phyloP scores from a whole-genome alignment of 1,140 invertebrate genomes.

The Lysiphlebus fabarum region DNA sequence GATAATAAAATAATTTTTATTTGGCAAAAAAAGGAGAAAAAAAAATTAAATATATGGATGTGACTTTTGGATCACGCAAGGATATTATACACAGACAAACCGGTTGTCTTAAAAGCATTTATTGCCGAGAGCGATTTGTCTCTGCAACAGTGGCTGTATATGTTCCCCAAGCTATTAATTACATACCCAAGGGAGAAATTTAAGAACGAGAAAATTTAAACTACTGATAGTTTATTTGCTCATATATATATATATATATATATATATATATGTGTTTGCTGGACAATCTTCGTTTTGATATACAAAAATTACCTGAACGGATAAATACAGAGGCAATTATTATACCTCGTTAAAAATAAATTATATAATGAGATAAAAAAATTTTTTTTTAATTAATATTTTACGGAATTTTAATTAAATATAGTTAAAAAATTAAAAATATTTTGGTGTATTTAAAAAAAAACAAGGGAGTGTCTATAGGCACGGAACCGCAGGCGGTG shows the following conservation, averaged over 20 bases:
- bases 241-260: no score
- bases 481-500: no score
- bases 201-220: conserved; percentile 4
- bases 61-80: conserved; percentile 17
- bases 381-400: no score
- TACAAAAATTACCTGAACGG: not conserved
- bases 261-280: not conserved
- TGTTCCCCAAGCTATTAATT: conserved; percentile 23
- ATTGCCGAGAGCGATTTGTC: conserved; percentile 21
- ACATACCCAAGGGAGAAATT: conserved; percentile 13
- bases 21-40: not conserved
- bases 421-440: no score
- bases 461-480: no score
- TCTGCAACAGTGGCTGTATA: conserved; percentile 15
- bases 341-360: no score
- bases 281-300: conserved; percentile 21
- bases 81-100: conserved; percentile 12
- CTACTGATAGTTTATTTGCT: conserved; percentile 1
- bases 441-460: no score
- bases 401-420: no score
- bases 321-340: no score
- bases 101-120: conserved; percentile 27
- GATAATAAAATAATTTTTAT: not conserved
- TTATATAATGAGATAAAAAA: no score
- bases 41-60: not conserved